Evolutionary conservation across 2,113 vertebrate species (phyloP).

Genomic region (Gymnorhina tibicen): DNA sequence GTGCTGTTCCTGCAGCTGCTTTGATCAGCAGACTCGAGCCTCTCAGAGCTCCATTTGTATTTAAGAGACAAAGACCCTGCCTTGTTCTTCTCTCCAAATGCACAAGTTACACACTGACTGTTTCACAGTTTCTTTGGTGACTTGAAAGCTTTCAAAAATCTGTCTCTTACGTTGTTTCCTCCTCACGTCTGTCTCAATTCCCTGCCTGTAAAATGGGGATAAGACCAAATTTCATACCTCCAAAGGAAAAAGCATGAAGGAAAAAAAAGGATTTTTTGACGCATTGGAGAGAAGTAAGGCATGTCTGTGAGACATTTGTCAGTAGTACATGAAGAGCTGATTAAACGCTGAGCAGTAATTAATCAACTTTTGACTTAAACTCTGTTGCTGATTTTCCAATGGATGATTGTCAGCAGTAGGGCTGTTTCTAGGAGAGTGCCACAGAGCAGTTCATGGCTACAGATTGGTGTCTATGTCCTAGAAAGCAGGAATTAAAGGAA

Average conservation of each 20-base stretch:
- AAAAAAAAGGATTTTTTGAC: not conserved
- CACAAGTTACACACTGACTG: not conserved
- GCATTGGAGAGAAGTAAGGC: not conserved
- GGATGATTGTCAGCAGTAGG: not conserved
- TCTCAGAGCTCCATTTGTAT: not conserved
- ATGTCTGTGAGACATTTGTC: not conserved
- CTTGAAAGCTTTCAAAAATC: not conserved
- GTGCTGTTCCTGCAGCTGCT: not conserved
- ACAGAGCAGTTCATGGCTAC: not conserved
- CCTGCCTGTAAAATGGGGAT: not conserved
- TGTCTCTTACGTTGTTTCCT: not conserved
- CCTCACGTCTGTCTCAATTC: not conserved
- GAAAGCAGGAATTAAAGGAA: not conserved
- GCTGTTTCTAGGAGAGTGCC: not conserved
- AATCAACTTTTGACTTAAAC: not conserved
- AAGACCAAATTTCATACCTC: not conserved
- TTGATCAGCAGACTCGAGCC: not conserved
- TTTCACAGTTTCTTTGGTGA: not conserved
- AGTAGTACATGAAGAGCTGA: not conserved
- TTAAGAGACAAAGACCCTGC: not conserved
- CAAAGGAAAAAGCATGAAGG: not conserved
- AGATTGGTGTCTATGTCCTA: not conserved
- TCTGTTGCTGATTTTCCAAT: not conserved
- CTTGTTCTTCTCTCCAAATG: not conserved
- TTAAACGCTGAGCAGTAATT: not conserved